Base-by-base conservation (phyloP, 2,797 vertebrate species). In the Ptychobarbus kaznakovi region DNA sequence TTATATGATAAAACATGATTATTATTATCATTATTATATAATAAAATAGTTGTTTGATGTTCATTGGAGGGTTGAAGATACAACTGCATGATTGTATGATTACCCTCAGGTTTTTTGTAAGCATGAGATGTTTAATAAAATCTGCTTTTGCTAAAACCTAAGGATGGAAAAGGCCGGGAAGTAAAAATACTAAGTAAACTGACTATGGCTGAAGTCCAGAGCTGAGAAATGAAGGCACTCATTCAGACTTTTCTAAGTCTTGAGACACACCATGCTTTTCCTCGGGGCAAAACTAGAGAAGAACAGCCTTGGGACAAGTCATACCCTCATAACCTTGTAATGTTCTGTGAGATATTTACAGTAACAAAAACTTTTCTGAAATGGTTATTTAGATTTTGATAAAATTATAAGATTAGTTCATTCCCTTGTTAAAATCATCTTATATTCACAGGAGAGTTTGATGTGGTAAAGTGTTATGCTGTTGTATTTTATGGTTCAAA, bases 191-290 rank as follows among this genome's bases (percentile, higher is more conserved):
- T 28, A 46, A 80, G 35, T 76, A 66, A 85, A 82, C 51, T 25
- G 16, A 20, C 3, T 70, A 82, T 63, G 73, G 73, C 73, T 78
- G 42, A 15, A 38, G 49, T 9, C 69, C 76, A 81, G 16, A 28
- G 18, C 49, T 20, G 6, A 66, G 79, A 44, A 51, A 74, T 87
- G 51, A 84, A 68, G 58, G 53, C 40, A 3, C 68, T 68, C 80
- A 73, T 87, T 69, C 73, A 76, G 63, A 44, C 49, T 61, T 73
- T 78, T 61, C 2, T 4, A 42, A 44, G 79, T 65, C 70, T 81
- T 66, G 56, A 53, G 84, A 70, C 63, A 40, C 32, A 84, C 49
- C 40, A 40, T 76, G 44, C 61, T 86, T 82, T 68, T 56, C 63
- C 80, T 53, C 74, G n/a, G 74, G 28, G 53, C 74, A 58, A 56